Conservation (phyloP, 1,140 invertebrate species). For the Drosophila rufa region DNA sequence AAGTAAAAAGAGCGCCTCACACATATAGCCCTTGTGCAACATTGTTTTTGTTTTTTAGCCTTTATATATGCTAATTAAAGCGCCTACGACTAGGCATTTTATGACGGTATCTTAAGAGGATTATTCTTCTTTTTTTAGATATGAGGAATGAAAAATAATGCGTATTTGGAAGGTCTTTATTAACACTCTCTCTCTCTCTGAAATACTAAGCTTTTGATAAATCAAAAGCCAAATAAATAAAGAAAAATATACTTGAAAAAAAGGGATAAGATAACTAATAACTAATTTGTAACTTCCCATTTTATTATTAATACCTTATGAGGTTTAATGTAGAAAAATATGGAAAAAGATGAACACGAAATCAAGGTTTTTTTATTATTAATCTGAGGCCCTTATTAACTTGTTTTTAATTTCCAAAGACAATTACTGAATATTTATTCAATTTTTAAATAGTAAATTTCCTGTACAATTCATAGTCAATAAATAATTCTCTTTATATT, state of each 20-base stretch:
- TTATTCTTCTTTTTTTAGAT: slow-evolving; percentile 12
- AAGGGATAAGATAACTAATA: not conserved
- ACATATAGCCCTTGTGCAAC: slow-evolving; percentile 25
- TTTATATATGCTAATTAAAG: slow-evolving; percentile 67
- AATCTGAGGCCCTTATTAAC: no score
- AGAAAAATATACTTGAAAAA: not conserved
- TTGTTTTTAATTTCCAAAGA: not conserved
- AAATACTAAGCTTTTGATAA: not conserved
- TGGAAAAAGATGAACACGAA: no score
- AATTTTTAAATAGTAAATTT: not conserved
- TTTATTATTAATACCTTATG: no score
- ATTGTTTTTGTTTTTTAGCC: slow-evolving; percentile 11
- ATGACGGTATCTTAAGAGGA: slow-evolving; percentile 6
- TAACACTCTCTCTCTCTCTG: not conserved
- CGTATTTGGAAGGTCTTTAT: not conserved
- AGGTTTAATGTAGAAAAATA: no score
- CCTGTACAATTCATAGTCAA: no score
- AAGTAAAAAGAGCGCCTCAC: slow-evolving; percentile 33
- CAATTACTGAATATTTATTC: not conserved
- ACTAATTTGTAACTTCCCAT: no score
- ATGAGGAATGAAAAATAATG: not conserved
- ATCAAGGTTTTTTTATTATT: no score
- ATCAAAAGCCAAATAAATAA: slow-evolving; percentile 4
- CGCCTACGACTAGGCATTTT: slow-evolving; percentile 35
- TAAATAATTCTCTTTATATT: not conserved